Evolutionary conservation across 2,113 vertebrate species (phyloP), one percentile per base, ranked within the genome.

Genomic region (Steatornis caripensis): DNA sequence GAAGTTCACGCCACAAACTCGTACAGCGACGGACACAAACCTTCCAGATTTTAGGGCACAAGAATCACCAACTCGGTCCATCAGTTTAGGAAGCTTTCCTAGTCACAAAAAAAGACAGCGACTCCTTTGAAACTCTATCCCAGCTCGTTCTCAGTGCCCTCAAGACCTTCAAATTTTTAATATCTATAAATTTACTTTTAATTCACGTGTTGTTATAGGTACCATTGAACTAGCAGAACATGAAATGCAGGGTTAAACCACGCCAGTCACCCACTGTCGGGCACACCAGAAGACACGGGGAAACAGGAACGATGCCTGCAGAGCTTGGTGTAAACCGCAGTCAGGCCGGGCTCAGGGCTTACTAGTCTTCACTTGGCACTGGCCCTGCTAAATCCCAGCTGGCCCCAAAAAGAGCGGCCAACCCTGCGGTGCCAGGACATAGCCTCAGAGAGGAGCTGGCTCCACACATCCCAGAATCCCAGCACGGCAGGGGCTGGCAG

Each of bases 381-480:
- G 16, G 66, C 37, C 66, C 45, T 3, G 4, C 21, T 37, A 17
- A 55, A 24, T 9, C 90, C 76, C 53, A 48, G 21, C 12, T 46
- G 55, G 34, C 37, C 54, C 58, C 20, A 5, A 14, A 81, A 82
- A 7, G 9, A 24, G 36, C 53, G 48, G 21, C 39, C 20, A 37
- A 26, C 0, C 6, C 46, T 22, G 61, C 15, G 2, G 8, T 5
- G 58, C 27, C 21, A 37, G 55, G 65, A 54, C 7, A 19, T 7
- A 8, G 10, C 12, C 19, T 36, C n/a, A 1, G 3, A 27, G 0
- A 10, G 2, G 72, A 20, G 72, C 68, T 15, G 55, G 74, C 41
- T 77, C 15, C 45, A 5, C 39, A 10, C 18, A 12, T 21, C 64
- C 27, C n/a, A n/a, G n/a, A n/a, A n/a, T n/a, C n/a, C n/a, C n/a